Conservation (phyloP, 1,140 invertebrate species). For the Caenorhabditis brenneri region DNA sequence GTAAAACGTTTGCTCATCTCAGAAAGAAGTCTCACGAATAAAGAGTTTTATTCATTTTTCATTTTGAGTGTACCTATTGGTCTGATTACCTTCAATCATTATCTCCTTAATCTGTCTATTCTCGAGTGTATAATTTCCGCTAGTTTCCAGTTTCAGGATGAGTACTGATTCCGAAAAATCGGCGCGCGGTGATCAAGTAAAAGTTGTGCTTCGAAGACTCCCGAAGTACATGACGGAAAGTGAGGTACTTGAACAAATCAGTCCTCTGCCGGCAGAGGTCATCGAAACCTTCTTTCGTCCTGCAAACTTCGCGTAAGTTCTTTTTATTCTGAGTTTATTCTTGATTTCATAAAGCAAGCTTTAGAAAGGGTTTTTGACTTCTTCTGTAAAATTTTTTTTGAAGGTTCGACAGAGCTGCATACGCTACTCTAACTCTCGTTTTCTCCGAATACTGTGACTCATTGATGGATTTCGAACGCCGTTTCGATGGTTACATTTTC, state of each 20-base stretch:
- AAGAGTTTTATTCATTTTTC: background rate
- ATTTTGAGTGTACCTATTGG: background rate
- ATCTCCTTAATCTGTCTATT: background rate
- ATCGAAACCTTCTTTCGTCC: background rate
- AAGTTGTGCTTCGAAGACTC: background rate
- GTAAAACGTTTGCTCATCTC: background rate
- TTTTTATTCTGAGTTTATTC: background rate
- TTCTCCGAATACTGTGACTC: constrained; percentile 31
- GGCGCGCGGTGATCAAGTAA: background rate
- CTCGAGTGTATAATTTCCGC: too few species aligned
- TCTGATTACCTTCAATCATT: too few species aligned
- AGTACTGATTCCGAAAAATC: background rate
- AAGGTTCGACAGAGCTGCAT: background rate
- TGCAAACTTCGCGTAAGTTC: background rate
- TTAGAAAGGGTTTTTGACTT: too few species aligned
- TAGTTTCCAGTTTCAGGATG: background rate
- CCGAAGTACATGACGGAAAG: constrained; percentile 20
- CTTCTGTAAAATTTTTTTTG: too few species aligned
- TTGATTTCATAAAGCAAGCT: background rate
- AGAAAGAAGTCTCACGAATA: background rate
- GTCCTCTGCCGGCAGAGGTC: constrained; percentile 13
- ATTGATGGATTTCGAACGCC: constrained; percentile 5
- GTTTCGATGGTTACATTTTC: constrained; percentile 20
- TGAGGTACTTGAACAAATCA: background rate
- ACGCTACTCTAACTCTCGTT: background rate